These are phyloP conservation scores for Ophioninae sp. DNA, from an alignment of 2,888 invertebrate species.

Conservation along the genomic window DNA sequence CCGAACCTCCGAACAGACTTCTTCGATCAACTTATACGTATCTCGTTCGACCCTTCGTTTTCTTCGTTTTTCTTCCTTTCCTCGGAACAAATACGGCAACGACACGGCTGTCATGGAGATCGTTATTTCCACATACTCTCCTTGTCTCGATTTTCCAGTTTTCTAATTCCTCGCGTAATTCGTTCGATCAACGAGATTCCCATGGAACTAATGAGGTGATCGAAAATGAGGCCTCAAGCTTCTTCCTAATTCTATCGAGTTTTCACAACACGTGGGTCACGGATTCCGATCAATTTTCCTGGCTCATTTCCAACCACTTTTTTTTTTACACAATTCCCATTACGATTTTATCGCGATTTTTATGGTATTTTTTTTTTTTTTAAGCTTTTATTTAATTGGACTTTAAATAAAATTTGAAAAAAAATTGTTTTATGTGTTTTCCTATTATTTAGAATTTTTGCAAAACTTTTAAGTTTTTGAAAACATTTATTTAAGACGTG, in stretches of 20 bases:
- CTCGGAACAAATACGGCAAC: constrained; percentile 28
- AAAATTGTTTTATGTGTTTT: too few species aligned
- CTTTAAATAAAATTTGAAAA: too few species aligned
- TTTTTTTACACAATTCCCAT: background rate
- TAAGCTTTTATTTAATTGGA: background rate
- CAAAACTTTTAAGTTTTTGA: too few species aligned
- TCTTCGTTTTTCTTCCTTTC: background rate
- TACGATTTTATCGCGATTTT: background rate
- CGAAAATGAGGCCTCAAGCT: constrained; percentile 4
- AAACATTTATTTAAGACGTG: too few species aligned
- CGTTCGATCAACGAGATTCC: constrained; percentile 26
- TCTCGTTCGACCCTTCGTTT: background rate
- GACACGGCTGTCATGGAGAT: constrained; percentile 22
- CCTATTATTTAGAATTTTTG: too few species aligned
- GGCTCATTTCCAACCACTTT: background rate
- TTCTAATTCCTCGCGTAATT: constrained; percentile 28
- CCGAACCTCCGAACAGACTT: background rate
- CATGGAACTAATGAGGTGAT: constrained; percentile 35
- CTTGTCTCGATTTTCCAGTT: constrained; percentile 22
- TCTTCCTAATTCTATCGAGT: constrained; percentile 19
- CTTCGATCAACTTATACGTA: constrained; percentile 10
- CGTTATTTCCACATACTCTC: constrained; percentile 45
- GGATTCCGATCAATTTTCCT: background rate
- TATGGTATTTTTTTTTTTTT: background rate
- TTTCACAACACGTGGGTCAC: constrained; percentile 2